phyloP scores from a whole-genome alignment of 2,797 vertebrate genomes.

The Lepus townsendii region DNA sequence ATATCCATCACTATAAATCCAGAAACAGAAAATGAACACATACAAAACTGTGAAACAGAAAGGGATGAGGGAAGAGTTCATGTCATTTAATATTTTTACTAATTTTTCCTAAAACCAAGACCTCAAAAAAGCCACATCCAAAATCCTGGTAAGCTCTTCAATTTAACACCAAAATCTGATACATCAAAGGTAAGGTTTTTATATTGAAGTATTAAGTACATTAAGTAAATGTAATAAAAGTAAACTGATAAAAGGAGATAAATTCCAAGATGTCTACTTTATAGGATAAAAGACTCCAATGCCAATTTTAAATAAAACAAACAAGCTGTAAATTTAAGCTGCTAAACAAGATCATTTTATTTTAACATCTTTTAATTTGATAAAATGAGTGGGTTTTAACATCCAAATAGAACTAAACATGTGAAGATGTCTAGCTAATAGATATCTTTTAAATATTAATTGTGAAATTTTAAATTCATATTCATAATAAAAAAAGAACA shows the following conservation, averaged over 20 bases:
- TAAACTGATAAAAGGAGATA: conserved; percentile 4
- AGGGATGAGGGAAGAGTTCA: not conserved
- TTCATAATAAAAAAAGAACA: not conserved
- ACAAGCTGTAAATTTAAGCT: conserved; percentile 11
- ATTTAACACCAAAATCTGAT: conserved; percentile 32
- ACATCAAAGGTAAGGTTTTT: conserved; percentile 48
- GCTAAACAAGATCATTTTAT: conserved; percentile 29
- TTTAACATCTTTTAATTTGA: conserved; percentile 53
- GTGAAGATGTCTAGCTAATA: not conserved
- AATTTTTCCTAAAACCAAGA: conserved; percentile 41
- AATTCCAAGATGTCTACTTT: conserved; percentile 19
- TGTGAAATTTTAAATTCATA: conserved; percentile 55
- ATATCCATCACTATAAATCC: not conserved
- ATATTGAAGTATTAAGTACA: not conserved
- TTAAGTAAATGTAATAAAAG: not conserved
- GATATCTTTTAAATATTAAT: conserved; percentile 19
- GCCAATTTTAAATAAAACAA: conserved; percentile 29
- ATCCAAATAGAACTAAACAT: not conserved
- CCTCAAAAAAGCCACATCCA: not conserved
- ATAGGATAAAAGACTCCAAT: not conserved
- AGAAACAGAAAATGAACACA: conserved; percentile 43
- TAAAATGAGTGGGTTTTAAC: not conserved
- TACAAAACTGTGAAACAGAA: not conserved
- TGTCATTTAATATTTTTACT: conserved; percentile 25
- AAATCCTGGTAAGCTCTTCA: not conserved